phyloP scores from a whole-genome alignment of 2,888 invertebrate species.

The Hedya salicella region DNA sequence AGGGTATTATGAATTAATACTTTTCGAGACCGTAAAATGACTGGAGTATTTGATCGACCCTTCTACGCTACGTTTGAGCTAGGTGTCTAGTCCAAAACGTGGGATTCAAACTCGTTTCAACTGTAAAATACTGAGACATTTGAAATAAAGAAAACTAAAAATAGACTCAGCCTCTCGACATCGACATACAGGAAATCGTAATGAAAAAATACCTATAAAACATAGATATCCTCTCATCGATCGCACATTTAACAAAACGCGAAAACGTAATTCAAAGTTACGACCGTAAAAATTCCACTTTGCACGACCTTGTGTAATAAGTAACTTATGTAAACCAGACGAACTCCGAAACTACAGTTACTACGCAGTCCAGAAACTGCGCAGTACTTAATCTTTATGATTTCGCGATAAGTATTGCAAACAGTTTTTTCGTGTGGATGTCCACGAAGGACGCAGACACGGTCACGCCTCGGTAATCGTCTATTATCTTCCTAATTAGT shows the following conservation, averaged over 20 bases:
- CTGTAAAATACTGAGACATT: neutral
- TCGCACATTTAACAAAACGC: slow-evolving; percentile 10
- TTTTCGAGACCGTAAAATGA: too few relatives aligned
- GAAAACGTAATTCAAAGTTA: slow-evolving; percentile 21
- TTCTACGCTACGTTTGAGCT: too few relatives aligned
- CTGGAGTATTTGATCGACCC: too few relatives aligned
- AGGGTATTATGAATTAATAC: too few relatives aligned
- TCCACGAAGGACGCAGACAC: slow-evolving; percentile 58
- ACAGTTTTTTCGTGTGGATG: slow-evolving; percentile 58
- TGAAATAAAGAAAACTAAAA: neutral
- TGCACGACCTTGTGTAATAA: slow-evolving; percentile 21
- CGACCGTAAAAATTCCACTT: slow-evolving; percentile 32
- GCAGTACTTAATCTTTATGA: slow-evolving; percentile 49
- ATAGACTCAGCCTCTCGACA: neutral
- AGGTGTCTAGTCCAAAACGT: too few relatives aligned
- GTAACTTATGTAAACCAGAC: slow-evolving; percentile 16
- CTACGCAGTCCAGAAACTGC: slow-evolving; percentile 49
- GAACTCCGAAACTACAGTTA: slow-evolving; percentile 3
- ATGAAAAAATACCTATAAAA: neutral
- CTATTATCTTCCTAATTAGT: slow-evolving; percentile 34
- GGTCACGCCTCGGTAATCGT: slow-evolving; percentile 49
- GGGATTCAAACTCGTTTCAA: too few relatives aligned
- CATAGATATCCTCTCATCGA: neutral
- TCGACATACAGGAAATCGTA: neutral
- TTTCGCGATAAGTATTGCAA: slow-evolving; percentile 53